Percentiles rank a stretch among this genome's conserved stretches.
Conservation (phyloP, 2,888 invertebrate genomes). For the Eristalis arbustorum region DNA sequence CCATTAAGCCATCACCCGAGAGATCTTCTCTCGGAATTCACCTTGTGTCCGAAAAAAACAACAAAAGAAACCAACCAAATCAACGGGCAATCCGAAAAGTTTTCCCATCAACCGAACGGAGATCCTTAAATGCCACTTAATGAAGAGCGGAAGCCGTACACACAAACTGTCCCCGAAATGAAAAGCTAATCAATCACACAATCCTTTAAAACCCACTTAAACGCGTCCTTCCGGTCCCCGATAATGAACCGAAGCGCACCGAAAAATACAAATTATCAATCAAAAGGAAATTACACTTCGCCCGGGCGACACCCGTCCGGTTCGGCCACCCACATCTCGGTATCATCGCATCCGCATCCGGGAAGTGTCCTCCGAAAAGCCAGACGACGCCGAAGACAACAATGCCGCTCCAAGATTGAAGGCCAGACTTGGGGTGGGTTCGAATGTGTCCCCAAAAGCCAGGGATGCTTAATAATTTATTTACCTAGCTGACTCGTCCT, state of each 20-base stretch:
- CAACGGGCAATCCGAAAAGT: neutral
- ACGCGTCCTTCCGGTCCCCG: constrained; percentile 27
- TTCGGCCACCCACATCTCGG: neutral
- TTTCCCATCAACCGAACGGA: neutral
- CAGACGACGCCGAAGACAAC: neutral
- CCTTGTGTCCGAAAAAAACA: neutral
- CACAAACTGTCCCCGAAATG: constrained; percentile 44
- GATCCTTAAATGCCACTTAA: constrained; percentile 3
- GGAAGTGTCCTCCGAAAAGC: constrained; percentile 31
- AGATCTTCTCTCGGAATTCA: neutral
- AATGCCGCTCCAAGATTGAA: neutral
- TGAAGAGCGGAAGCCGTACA: neutral
- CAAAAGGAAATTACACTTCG: constrained; percentile 53
- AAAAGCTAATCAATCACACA: constrained; percentile 66
- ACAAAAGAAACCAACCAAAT: neutral
- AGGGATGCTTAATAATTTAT: constrained; percentile 62
- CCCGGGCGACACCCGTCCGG: neutral
- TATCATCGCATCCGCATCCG: constrained; percentile 1
- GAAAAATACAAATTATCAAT: constrained; percentile 64
- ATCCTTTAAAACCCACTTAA: constrained; percentile 62
- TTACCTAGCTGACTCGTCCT: constrained; percentile 64
- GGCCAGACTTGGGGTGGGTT: neutral
- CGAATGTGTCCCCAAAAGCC: constrained; percentile 28
- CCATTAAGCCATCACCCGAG: neutral
- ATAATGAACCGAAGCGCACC: constrained; percentile 29